Evolutionary conservation across 2,888 invertebrate genomes (phyloP).

Genomic region (Muschampia plurimacula): DNA sequence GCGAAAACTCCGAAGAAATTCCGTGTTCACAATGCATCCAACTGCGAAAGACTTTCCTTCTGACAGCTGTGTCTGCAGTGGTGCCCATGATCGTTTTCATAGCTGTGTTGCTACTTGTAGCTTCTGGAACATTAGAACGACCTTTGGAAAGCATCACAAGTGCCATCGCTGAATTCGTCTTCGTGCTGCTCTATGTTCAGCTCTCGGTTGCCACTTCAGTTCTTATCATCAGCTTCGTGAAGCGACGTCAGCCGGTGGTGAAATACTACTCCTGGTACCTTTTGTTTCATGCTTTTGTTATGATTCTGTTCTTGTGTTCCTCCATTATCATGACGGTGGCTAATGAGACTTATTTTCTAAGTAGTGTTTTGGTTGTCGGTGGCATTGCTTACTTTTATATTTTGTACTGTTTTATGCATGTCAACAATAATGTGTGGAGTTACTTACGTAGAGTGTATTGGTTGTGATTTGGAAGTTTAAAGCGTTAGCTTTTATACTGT

Average conservation of each 20-base stretch:
- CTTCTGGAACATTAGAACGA: slow-evolving; percentile 49
- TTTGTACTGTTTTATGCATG: slow-evolving; percentile 54
- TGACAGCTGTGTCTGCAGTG: slow-evolving; percentile 65
- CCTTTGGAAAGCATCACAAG: slow-evolving; percentile 50
- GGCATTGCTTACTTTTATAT: slow-evolving; percentile 57
- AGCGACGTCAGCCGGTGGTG: slow-evolving; percentile 54
- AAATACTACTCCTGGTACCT: slow-evolving; percentile 66
- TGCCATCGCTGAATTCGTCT: slow-evolving; percentile 61
- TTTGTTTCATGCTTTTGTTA: slow-evolving; percentile 58
- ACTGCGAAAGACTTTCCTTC: slow-evolving; percentile 57
- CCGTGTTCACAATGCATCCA: slow-evolving; percentile 60
- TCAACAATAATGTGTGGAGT: slow-evolving; percentile 47
- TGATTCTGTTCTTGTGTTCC: slow-evolving; percentile 55
- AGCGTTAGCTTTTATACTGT: neutral
- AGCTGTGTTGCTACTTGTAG: slow-evolving; percentile 55
- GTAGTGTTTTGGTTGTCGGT: slow-evolving; percentile 50
- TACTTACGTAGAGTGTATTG: slow-evolving; percentile 7
- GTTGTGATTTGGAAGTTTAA: neutral
- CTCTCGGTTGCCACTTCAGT: slow-evolving; percentile 64
- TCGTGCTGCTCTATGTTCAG: slow-evolving; percentile 63
- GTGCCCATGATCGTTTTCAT: slow-evolving; percentile 66
- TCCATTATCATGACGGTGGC: slow-evolving; percentile 57
- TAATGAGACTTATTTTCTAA: slow-evolving; percentile 52
- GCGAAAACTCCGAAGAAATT: slow-evolving; percentile 61
- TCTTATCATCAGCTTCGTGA: slow-evolving; percentile 59